Evolutionary conservation across 2,888 invertebrate genomes (phyloP).

Genomic region (Xylota segnis): DNA sequence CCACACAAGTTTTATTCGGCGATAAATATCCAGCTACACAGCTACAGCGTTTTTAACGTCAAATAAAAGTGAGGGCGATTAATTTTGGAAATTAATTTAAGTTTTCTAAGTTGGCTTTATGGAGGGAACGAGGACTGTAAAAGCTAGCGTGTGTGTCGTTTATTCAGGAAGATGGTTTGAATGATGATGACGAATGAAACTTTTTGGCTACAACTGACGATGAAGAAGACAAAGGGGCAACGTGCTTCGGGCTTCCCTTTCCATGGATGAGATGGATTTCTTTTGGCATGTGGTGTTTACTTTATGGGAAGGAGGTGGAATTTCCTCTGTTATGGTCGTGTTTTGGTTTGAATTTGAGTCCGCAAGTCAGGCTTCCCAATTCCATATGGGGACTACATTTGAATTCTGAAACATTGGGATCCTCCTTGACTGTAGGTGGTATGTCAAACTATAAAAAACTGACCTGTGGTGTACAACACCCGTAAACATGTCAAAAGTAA

Average conservation of each 20-base stretch:
- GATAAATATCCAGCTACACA: conserved; percentile 40
- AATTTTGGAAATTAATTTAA: conserved; percentile 68
- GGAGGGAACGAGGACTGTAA: conserved; percentile 18
- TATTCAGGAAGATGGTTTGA: not conserved
- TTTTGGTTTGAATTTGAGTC: no score
- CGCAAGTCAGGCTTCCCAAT: no score
- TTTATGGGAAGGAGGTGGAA: no score
- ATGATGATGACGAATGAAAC: not conserved
- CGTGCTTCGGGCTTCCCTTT: not conserved
- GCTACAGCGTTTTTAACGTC: conserved; percentile 45
- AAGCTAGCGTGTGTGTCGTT: not conserved
- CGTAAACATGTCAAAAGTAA: no score
- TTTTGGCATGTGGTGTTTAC: no score
- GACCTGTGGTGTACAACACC: no score
- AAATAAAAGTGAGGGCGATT: conserved; percentile 55
- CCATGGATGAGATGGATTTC: no score
- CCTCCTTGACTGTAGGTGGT: no score
- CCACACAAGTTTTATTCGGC: conserved; percentile 42
- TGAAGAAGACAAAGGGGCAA: not conserved
- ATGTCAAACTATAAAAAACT: no score
- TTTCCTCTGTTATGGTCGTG: no score
- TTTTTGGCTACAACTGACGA: not conserved
- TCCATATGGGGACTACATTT: no score
- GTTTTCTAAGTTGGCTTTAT: conserved; percentile 50
- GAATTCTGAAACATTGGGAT: no score